Evolutionary conservation across 2,888 invertebrate species (phyloP).

Genomic region (Chydorus sphaericus): DNA sequence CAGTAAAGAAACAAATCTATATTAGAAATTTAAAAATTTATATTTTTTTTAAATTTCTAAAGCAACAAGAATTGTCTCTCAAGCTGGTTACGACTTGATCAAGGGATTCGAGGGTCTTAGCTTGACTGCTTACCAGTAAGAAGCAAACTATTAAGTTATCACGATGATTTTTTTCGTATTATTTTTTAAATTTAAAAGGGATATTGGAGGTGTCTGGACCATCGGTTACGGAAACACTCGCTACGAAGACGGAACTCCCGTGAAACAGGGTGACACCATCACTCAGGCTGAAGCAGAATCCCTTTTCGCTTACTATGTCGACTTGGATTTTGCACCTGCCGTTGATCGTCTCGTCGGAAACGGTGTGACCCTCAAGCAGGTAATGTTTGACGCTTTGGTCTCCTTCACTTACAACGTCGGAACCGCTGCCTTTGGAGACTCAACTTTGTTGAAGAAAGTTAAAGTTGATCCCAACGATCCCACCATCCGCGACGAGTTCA

Average conservation of each 20-base stretch:
- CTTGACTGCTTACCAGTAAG: background rate
- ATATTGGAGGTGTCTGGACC: slow-evolving; percentile 4
- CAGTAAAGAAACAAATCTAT: too few species aligned
- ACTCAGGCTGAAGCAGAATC: background rate
- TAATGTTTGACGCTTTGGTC: background rate
- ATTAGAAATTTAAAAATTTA: too few species aligned
- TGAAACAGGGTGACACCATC: background rate
- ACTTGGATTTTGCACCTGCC: background rate
- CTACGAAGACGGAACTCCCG: background rate
- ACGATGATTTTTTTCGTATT: too few species aligned
- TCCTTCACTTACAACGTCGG: slow-evolving; percentile 8
- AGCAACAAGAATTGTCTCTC: background rate
- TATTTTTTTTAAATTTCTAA: too few species aligned
- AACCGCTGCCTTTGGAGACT: background rate
- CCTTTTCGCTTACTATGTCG: background rate
- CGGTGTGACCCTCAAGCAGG: background rate
- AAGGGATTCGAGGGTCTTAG: slow-evolving; percentile 3
- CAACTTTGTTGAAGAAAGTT: background rate
- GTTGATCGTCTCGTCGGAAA: background rate
- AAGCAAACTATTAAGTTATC: background rate
- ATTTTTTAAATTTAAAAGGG: too few species aligned
- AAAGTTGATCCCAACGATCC: background rate
- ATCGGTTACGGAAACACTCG: slow-evolving; percentile 1
- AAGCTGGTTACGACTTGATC: slow-evolving; percentile 6
- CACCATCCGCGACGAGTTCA: slow-evolving; percentile 4